phyloP scores from a whole-genome alignment of 2,797 vertebrate species.

The Orientallactaga sibirica region DNA sequence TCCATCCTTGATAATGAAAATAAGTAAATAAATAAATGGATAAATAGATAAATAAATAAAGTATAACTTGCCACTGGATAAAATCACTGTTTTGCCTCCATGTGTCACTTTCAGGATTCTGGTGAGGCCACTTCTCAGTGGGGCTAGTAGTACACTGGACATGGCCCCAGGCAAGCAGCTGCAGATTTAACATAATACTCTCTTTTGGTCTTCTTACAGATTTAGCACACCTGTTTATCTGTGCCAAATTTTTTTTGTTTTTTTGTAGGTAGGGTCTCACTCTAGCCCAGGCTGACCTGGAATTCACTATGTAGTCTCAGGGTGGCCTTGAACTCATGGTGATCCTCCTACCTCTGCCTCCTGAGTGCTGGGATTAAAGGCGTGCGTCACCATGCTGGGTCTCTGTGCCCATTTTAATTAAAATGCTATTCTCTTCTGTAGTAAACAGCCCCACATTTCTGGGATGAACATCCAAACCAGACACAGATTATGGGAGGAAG shows the following conservation, averaged over 20 bases:
- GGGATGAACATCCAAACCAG: no score
- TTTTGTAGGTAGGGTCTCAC: no score
- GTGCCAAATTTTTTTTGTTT: no score
- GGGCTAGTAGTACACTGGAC: neutral
- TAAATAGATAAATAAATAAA: neutral
- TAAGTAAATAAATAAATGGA: neutral
- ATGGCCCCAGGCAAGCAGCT: neutral
- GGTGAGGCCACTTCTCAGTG: neutral
- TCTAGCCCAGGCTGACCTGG: no score
- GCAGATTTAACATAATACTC: neutral
- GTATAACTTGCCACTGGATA: neutral
- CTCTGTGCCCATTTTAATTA: conserved; percentile 14
- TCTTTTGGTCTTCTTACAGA: neutral
- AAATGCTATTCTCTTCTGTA: neutral
- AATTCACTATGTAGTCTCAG: no score
- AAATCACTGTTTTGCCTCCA: neutral
- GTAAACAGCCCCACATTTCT: no score
- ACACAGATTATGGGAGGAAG: no score
- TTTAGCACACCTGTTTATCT: neutral
- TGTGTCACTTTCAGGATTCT: neutral
- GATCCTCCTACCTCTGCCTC: no score
- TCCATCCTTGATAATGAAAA: neutral
- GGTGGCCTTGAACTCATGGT: no score
- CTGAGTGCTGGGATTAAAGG: no score
- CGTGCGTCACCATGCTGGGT: no score